Conservation (phyloP, 2,113 vertebrate genomes). For the Albula goreensis region DNA sequence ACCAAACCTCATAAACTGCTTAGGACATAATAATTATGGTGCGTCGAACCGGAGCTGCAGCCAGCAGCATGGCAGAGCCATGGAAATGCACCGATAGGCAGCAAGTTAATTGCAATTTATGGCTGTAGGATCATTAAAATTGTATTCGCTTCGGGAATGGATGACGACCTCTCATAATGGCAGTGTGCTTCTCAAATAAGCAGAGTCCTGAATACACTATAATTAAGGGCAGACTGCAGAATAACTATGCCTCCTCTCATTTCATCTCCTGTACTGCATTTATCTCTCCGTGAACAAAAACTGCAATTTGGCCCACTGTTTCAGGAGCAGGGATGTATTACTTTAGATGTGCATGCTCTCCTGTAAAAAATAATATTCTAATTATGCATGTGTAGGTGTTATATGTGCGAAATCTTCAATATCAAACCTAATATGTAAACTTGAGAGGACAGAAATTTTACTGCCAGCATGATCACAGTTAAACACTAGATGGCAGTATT, state of each 20-base stretch:
- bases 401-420: too few species aligned
- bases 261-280: not conserved
- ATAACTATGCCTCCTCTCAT: not conserved
- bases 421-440: too few species aligned
- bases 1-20: not conserved
- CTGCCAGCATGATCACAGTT: not conserved
- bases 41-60: not conserved
- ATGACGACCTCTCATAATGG: not conserved
- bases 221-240: not conserved
- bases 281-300: too few species aligned
- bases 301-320: too few species aligned
- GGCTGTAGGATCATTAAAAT: not conserved
- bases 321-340: too few species aligned
- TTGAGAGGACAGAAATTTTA: not conserved
- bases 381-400: too few species aligned
- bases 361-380: too few species aligned
- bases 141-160: not conserved
- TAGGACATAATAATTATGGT: not conserved
- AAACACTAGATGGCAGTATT: conserved; percentile 6
- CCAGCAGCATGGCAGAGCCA: not conserved
- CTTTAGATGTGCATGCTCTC: too few species aligned
- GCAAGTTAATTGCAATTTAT: not conserved
- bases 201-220: not conserved
- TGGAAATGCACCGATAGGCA: not conserved
- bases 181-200: not conserved